phyloP scores from a whole-genome alignment of 2,113 vertebrate species.

The Cacatua alba region DNA sequence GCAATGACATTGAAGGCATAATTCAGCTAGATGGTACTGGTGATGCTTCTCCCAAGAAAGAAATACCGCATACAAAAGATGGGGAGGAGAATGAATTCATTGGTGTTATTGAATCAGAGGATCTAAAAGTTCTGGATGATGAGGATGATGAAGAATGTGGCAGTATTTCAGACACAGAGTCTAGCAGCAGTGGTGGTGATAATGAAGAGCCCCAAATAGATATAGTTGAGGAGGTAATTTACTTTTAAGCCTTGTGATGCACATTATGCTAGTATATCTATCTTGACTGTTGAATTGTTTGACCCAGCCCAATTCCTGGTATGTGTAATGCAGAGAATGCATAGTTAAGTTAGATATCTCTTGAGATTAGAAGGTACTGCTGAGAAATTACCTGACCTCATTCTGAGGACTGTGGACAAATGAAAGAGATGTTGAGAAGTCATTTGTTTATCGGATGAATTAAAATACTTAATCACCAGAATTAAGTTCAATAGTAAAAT shows the following conservation, averaged over 20 bases:
- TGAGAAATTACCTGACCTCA: neutral
- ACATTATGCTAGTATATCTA: neutral
- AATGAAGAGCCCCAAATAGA: constrained; percentile 74
- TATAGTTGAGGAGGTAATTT: constrained; percentile 81
- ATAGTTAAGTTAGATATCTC: neutral
- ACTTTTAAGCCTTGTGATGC: neutral
- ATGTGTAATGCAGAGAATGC: neutral
- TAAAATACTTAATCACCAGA: neutral
- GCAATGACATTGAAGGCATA: constrained; percentile 76
- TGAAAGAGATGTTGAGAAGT: neutral
- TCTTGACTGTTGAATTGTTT: neutral
- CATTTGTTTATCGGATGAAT: neutral
- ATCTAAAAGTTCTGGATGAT: constrained; percentile 85
- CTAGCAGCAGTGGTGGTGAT: constrained; percentile 75
- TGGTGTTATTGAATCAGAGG: constrained; percentile 83
- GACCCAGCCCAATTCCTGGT: neutral
- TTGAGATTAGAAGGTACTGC: neutral
- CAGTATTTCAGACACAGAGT: constrained; percentile 76
- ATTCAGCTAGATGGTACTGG: constrained; percentile 88
- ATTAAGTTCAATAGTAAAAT: neutral
- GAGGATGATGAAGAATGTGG: constrained; percentile 61
- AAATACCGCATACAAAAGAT: constrained; percentile 67
- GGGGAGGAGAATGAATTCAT: constrained; percentile 84
- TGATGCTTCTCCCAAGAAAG: constrained; percentile 81
- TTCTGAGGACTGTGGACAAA: neutral